Conservation (phyloP, 2,888 invertebrate species). For the Capitulum mitella region DNA sequence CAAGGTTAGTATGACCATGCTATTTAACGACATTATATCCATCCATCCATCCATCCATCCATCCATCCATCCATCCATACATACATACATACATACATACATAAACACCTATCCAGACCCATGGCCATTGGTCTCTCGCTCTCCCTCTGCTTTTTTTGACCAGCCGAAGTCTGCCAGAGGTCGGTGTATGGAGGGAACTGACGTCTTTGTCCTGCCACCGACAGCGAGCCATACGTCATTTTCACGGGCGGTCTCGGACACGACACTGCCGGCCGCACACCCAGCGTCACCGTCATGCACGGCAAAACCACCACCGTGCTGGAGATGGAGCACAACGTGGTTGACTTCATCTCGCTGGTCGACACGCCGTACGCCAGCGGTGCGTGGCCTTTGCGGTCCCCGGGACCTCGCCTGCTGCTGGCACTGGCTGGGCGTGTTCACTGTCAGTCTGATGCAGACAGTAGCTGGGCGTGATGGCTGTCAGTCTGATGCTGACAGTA, state of each 20-base stretch:
- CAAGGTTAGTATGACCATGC: no score
- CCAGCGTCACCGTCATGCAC: slow-evolving; percentile 91
- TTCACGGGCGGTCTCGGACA: slow-evolving; percentile 93
- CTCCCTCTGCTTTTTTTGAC: no score
- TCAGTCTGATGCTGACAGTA: no score
- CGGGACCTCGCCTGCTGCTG: no score
- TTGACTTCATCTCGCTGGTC: slow-evolving; percentile 93
- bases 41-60: neutral
- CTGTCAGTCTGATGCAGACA: no score
- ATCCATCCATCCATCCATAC: neutral
- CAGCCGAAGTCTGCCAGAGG: no score
- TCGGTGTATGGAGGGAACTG: no score
- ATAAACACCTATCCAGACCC: neutral
- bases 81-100: neutral
- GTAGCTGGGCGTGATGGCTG: no score
- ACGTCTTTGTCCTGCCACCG: no score
- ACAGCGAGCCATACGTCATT: slow-evolving; percentile 86
- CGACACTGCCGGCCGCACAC: slow-evolving; percentile 79
- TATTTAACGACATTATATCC: no score
- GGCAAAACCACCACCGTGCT: slow-evolving; percentile 94
- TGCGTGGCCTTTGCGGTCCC: slow-evolving; percentile 44
- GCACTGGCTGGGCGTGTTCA: no score
- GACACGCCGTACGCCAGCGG: slow-evolving; percentile 90
- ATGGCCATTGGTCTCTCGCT: no score
- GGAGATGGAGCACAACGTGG: slow-evolving; percentile 98